These are phyloP conservation scores for Holothuria leucospilota DNA, from an alignment of 53 echinoderm and acorn worm genomes.

Conservation along the genomic window DNA sequence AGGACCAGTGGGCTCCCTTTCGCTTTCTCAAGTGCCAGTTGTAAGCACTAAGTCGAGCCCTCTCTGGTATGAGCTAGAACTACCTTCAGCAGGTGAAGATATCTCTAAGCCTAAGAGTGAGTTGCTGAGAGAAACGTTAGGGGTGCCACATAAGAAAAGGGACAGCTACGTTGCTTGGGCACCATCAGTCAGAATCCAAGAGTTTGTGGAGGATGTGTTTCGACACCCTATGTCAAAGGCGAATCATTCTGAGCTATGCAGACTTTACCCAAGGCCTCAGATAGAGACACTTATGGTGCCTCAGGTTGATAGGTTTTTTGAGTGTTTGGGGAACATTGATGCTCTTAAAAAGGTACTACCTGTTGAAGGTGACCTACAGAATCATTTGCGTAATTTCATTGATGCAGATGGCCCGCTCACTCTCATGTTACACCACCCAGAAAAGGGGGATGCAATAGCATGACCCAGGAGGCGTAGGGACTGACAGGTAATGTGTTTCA, in stretches of 20 bases:
- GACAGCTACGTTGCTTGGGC: too few species aligned
- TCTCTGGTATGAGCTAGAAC: not conserved
- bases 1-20: too few species aligned
- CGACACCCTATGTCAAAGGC: not conserved
- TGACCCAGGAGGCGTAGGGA: too few species aligned
- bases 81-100: not conserved
- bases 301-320: slow-evolving; percentile 5
- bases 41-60: not conserved
- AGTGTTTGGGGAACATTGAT: slow-evolving; percentile 1
- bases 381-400: slow-evolving; percentile 1
- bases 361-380: not conserved
- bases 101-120: too few species aligned
- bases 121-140: too few species aligned
- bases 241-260: not conserved
- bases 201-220: too few species aligned
- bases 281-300: slow-evolving; percentile 30
- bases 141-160: not conserved
- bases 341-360: not conserved
- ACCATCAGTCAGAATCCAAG: not conserved
- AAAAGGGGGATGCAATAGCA: not conserved
- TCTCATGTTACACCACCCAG: slow-evolving; percentile 14
- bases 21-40: not conserved
- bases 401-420: not conserved
- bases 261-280: slow-evolving; percentile 24
- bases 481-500: too few species aligned